Percentiles rank a stretch among this genome's conserved stretches.
These are phyloP conservation scores for Diarsia mendica DNA, from an alignment of 2,888 invertebrate genomes.

Conservation along the genomic window DNA sequence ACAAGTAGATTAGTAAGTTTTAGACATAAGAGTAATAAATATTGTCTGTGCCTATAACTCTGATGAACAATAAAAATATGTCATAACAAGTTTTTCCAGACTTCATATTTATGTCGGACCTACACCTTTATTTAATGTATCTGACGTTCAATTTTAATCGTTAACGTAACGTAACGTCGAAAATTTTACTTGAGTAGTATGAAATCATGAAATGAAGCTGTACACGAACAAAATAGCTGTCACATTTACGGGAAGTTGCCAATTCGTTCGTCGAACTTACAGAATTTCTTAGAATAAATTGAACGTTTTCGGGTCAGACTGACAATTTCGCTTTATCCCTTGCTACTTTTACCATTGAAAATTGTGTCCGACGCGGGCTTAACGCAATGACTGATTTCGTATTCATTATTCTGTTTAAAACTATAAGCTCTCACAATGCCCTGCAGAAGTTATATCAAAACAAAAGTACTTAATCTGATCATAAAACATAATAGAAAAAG, in stretches of 20 bases:
- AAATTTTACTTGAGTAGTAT: too few species aligned
- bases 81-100: not conserved
- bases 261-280: not conserved
- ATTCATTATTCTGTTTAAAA: not conserved
- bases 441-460: constrained; percentile 8
- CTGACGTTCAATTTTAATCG: not conserved
- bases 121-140: not conserved
- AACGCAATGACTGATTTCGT: not conserved
- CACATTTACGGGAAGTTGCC: not conserved
- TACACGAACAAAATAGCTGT: not conserved
- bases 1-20: constrained; percentile 14
- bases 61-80: constrained; percentile 8
- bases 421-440: not conserved
- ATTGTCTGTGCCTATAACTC: not conserved
- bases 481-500: constrained; percentile 41
- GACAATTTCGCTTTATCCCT: not conserved
- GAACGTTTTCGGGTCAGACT: not conserved
- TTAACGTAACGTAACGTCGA: not conserved
- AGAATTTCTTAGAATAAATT: not conserved
- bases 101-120: not conserved
- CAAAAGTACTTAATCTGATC: constrained; percentile 23
- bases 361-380: not conserved
- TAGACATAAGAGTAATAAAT: constrained; percentile 17
- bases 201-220: not conserved
- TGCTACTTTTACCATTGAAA: not conserved